These are phyloP conservation scores for Gorsachius magnificus DNA, from an alignment of 2,797 vertebrate species.

Conservation along the genomic window DNA sequence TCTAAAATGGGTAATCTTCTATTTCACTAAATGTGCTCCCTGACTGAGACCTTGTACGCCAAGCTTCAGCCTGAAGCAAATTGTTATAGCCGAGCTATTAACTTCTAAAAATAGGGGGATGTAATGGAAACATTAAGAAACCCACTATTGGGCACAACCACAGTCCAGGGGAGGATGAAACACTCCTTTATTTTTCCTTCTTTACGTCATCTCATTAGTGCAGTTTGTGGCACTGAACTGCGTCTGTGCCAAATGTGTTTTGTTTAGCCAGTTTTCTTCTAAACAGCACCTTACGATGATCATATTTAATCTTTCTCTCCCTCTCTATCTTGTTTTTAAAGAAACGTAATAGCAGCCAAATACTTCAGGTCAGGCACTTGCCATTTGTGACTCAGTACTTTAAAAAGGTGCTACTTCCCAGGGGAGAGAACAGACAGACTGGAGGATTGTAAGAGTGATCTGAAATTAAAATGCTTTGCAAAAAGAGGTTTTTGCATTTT, in stretches of 20 bases:
- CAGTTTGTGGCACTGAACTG: not conserved
- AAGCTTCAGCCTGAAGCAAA: conserved; percentile 74
- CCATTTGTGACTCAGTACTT: not conserved
- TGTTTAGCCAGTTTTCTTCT: conserved; percentile 16
- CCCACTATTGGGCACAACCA: conserved; percentile 39
- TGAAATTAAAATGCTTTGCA: conserved; percentile 44
- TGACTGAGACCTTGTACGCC: conserved; percentile 57
- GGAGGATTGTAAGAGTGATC: not conserved
- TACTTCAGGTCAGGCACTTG: conserved; percentile 8
- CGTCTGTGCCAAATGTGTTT: not conserved
- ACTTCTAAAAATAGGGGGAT: conserved; percentile 73
- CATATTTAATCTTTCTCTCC: not conserved
- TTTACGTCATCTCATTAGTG: not conserved
- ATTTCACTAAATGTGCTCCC: conserved; percentile 70
- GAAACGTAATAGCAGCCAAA: not conserved
- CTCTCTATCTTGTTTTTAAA: not conserved
- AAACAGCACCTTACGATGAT: not conserved
- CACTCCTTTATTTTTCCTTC: not conserved
- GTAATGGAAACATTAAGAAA: conserved; percentile 69
- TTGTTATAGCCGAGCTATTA: conserved; percentile 73
- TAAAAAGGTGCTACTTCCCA: not conserved
- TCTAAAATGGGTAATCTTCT: conserved; percentile 69
- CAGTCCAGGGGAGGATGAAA: conserved; percentile 19
- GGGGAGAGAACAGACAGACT: not conserved
- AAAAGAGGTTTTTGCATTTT: conserved; percentile 13